Evolutionary conservation across 2,113 vertebrate genomes (phyloP).

Genomic region (Tympanuchus pallidicinctus): DNA sequence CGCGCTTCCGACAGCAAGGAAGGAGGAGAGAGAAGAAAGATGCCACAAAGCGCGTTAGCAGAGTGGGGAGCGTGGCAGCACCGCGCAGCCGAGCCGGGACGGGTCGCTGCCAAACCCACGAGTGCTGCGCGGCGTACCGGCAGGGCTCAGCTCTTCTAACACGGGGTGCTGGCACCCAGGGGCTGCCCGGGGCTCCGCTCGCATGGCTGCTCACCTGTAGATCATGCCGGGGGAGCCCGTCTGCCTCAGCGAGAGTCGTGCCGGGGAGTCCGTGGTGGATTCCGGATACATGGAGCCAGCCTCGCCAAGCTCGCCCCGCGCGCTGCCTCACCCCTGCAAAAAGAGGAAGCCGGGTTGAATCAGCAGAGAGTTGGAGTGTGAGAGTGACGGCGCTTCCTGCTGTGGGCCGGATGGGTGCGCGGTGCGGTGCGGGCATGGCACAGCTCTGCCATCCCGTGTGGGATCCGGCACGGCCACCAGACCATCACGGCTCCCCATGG

Average conservation of each 20-base stretch:
- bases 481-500: background rate
- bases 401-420: background rate
- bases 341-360: constrained; percentile 13
- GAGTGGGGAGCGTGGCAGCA: background rate
- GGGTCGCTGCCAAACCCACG: no score
- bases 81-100: background rate
- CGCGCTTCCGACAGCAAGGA: constrained; percentile 87
- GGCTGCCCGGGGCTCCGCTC: background rate
- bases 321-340: constrained; percentile 51
- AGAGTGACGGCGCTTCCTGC: constrained; percentile 3
- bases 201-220: constrained; percentile 87
- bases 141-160: rapidly evolving
- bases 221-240: constrained; percentile 98
- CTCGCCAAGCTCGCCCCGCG: constrained; percentile 57
- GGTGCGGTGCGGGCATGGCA: background rate
- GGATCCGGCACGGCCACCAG: background rate
- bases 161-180: background rate
- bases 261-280: constrained; percentile 98
- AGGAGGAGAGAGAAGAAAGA: constrained; percentile 72
- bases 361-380: background rate
- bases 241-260: constrained; percentile 95
- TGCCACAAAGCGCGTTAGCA: constrained; percentile 68
- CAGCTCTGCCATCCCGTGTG: rapidly evolving
- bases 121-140: no score
- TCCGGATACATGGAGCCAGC: constrained; percentile 97